These are phyloP conservation scores for Oxyteleia sp. DNA, from an alignment of 2,888 invertebrate genomes.

Conservation along the genomic window DNA sequence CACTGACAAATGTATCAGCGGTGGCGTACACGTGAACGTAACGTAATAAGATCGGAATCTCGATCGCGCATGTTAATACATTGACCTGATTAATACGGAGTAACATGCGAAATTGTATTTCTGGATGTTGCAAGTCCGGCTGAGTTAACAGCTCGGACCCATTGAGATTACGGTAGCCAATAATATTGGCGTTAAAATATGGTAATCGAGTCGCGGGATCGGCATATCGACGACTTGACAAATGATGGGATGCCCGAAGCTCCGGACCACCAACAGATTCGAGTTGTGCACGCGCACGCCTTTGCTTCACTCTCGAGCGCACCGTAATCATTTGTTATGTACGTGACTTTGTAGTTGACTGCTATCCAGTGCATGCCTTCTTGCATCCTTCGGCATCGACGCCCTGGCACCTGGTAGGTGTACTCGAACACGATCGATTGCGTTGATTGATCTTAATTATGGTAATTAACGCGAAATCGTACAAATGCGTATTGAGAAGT, in stretches of 20 bases:
- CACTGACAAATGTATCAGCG: conserved; percentile 66
- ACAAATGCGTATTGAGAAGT: too few relatives aligned
- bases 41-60: conserved; percentile 68
- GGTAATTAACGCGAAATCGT: conserved; percentile 29
- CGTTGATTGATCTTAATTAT: conserved; percentile 55
- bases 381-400: conserved; percentile 78
- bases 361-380: conserved; percentile 84
- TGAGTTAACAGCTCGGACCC: conserved; percentile 7
- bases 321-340: conserved; percentile 87
- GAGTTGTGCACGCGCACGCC: conserved; percentile 76
- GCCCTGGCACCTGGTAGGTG: conserved; percentile 77
- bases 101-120: conserved; percentile 51
- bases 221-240: conserved; percentile 88
- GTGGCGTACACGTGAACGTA: conserved; percentile 50
- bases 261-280: conserved; percentile 86
- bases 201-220: conserved; percentile 86
- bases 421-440: conserved; percentile 47
- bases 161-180: conserved; percentile 86
- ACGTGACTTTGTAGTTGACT: conserved; percentile 85
- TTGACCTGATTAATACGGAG: conserved; percentile 53
- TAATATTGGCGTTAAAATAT: conserved; percentile 87
- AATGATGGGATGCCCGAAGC: conserved; percentile 86
- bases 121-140: conserved; percentile 18
- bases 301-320: conserved; percentile 75
- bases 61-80: conserved; percentile 69